A percentile compares a stretch with the other conserved stretches of the same genome.
Evolutionary conservation across 1,140 invertebrate genomes (phyloP).

Genomic region (Euura lappo): DNA sequence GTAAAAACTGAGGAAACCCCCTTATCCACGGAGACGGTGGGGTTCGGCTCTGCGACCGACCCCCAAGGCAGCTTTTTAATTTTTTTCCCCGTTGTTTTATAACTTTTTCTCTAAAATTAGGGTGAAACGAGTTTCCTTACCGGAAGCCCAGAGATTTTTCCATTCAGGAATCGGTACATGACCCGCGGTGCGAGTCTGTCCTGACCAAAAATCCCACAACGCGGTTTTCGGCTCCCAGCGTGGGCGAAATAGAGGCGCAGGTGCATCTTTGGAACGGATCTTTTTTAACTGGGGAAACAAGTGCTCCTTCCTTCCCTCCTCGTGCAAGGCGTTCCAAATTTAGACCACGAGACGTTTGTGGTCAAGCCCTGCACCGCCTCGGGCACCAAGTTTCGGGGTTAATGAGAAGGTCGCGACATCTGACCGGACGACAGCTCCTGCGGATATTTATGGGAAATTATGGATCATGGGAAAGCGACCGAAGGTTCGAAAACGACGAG

Average conservation of each 20-base stretch:
- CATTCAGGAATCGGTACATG: conserved; percentile 29
- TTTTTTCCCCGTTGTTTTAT: no score
- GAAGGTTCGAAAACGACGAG: no score
- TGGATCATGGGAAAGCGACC: conserved; percentile 42
- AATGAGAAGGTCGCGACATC: conserved; percentile 51
- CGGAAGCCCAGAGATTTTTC: conserved; percentile 40
- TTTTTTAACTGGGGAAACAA: conserved; percentile 26
- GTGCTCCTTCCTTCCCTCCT: conserved; percentile 21
- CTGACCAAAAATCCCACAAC: conserved; percentile 18
- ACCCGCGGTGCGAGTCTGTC: no score
- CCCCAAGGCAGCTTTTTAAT: not conserved
- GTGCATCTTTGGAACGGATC: conserved; percentile 38
- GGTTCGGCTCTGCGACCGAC: not conserved
- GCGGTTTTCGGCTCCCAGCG: conserved; percentile 19
- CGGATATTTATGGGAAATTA: conserved; percentile 49
- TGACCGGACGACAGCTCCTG: conserved; percentile 48
- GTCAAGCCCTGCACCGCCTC: conserved; percentile 37
- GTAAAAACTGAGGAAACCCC: not conserved
- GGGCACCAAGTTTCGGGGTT: conserved; percentile 29
- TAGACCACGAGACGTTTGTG: conserved; percentile 46
- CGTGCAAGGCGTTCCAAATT: conserved; percentile 48
- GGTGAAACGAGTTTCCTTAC: not conserved
- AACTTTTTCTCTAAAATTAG: no score
- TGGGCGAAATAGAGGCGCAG: conserved; percentile 42
- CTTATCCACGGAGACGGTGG: not conserved